Percentiles rank a stretch among this genome's conserved stretches.
Conservation (phyloP, 2,113 vertebrate genomes). For the Carassius gibelio region DNA sequence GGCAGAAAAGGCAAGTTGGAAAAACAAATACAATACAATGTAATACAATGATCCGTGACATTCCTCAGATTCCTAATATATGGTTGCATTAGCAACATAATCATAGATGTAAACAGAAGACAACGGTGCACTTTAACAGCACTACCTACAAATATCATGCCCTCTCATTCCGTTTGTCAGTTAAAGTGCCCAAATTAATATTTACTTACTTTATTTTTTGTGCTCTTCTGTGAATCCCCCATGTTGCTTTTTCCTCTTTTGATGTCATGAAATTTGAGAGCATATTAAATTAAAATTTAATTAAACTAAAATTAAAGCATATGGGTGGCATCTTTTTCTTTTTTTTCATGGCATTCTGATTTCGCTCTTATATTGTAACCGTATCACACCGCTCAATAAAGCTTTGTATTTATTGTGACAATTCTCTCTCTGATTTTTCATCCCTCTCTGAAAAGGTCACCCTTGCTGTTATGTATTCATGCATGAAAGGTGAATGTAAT, state of each 20-base stretch:
- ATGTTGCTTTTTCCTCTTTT: neutral
- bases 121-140: neutral
- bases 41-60: slow-evolving; percentile 47
- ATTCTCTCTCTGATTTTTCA: neutral
- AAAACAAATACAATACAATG: neutral
- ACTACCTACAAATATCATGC: neutral
- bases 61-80: slow-evolving; percentile 60
- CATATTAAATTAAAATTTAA: neutral
- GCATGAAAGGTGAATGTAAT: slow-evolving; percentile 44
- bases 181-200: neutral
- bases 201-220: neutral
- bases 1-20: slow-evolving; percentile 86
- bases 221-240: neutral
- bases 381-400: neutral
- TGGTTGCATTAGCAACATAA: slow-evolving; percentile 46
- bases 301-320: no score
- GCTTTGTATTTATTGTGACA: neutral
- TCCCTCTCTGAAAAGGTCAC: slow-evolving; percentile 47
- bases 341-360: slow-evolving; percentile 23
- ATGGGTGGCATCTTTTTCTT: neutral
- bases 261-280: neutral
- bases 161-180: neutral
- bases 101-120: slow-evolving; percentile 13
- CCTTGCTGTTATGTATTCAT: slow-evolving; percentile 24
- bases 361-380: neutral